These are phyloP conservation scores for Trachops cirrhosus DNA, from an alignment of 2,797 vertebrate species.

Conservation along the genomic window DNA sequence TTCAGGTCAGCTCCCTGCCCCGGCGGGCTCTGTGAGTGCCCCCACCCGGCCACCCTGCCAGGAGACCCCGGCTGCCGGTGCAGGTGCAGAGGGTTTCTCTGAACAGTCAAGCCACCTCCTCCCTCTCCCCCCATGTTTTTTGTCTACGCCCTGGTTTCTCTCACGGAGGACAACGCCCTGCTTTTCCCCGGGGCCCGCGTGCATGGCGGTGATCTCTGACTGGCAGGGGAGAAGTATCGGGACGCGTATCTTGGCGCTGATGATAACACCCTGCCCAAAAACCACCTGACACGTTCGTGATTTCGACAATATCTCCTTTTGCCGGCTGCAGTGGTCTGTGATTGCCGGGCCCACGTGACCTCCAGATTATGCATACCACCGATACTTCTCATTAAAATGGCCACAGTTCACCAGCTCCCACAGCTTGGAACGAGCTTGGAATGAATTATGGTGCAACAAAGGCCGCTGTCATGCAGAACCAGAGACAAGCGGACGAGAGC, in stretches of 20 bases:
- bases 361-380: constrained; percentile 89
- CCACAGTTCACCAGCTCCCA: constrained; percentile 91
- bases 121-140: constrained; percentile 60
- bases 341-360: constrained; percentile 90
- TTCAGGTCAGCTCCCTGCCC: neutral
- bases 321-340: constrained; percentile 90
- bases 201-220: constrained; percentile 87
- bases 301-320: constrained; percentile 91
- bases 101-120: constrained; percentile 21
- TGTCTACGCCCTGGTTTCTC: constrained; percentile 84
- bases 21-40: constrained; percentile 40
- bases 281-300: constrained; percentile 89
- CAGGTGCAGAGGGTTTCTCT: constrained; percentile 73
- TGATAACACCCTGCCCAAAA: constrained; percentile 89
- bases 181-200: constrained; percentile 85
- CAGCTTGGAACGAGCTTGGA: constrained; percentile 90
- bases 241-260: constrained; percentile 86
- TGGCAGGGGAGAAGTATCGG: constrained; percentile 86
- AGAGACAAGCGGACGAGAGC: constrained; percentile 89
- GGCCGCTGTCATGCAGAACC: constrained; percentile 92
- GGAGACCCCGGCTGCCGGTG: constrained; percentile 78
- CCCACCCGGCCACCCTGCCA: constrained; percentile 71
- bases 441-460: constrained; percentile 96
- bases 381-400: constrained; percentile 94
- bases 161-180: constrained; percentile 82